Conservation (phyloP, 2,888 invertebrate species). For the Hypomecis punctinalis region DNA sequence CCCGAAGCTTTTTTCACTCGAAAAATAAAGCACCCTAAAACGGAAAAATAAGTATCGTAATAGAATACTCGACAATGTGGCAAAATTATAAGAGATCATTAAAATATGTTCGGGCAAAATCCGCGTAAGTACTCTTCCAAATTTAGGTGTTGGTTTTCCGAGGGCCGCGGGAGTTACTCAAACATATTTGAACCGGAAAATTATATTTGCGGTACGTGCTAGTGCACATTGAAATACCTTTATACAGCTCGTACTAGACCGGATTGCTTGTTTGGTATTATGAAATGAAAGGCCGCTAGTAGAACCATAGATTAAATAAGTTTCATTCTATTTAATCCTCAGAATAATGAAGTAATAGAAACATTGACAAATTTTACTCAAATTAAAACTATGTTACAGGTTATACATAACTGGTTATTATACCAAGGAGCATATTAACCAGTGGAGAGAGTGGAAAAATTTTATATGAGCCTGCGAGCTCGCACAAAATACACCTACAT, state of each 20-base stretch:
- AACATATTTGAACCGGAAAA: slow-evolving; percentile 6
- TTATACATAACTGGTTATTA: too few relatives aligned
- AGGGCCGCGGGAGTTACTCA: neutral
- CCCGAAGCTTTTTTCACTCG: neutral
- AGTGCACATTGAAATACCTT: neutral
- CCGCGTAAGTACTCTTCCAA: neutral
- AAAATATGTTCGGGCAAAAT: neutral
- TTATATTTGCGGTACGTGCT: neutral
- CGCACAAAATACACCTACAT: too few relatives aligned
- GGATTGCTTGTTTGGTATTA: too few relatives aligned
- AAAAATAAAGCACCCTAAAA: neutral
- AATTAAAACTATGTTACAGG: too few relatives aligned
- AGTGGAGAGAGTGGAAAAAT: too few relatives aligned
- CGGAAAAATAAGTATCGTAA: neutral
- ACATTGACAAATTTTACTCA: too few relatives aligned
- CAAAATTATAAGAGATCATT: neutral
- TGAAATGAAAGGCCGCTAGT: too few relatives aligned
- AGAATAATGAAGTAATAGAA: too few relatives aligned
- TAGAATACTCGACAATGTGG: neutral
- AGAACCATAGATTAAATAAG: too few relatives aligned
- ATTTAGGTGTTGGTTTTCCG: slow-evolving; percentile 1
- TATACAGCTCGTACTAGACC: neutral
- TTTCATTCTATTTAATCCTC: too few relatives aligned
- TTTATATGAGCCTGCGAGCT: too few relatives aligned
- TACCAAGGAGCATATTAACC: too few relatives aligned